Percentiles rank a stretch among this genome's conserved stretches.
phyloP scores from a whole-genome alignment of 2,797 vertebrate species.

The Argya squamiceps region DNA sequence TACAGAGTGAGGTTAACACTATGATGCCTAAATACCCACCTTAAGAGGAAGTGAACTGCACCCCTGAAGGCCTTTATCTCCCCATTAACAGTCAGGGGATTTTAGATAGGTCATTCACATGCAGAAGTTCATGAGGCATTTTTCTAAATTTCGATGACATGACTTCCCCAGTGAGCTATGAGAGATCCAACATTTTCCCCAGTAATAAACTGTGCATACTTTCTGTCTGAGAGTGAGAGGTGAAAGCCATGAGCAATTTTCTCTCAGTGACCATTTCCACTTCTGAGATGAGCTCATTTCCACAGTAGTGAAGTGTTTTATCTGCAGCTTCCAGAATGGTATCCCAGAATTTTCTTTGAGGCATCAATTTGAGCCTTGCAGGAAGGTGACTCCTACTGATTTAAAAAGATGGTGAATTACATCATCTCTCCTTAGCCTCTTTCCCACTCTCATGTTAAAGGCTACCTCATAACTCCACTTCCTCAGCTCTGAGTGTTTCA shows the following conservation, averaged over 20 bases:
- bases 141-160: background rate
- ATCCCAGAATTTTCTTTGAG: background rate
- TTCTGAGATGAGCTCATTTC: background rate
- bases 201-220: background rate
- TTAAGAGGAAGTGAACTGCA: background rate
- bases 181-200: background rate
- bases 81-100: background rate
- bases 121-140: background rate
- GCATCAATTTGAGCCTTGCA: background rate
- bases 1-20: background rate
- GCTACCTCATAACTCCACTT: background rate
- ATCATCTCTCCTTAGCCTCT: background rate
- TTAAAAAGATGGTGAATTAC: background rate
- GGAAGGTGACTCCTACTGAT: background rate
- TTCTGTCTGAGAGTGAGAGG: background rate
- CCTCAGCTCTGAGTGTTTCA: background rate
- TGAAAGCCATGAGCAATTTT: background rate
- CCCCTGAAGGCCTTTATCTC: background rate
- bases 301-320: background rate
- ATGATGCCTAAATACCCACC: background rate
- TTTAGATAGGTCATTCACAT: background rate
- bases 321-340: background rate
- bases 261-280: background rate
- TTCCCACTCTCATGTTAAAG: background rate
- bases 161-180: background rate